These are phyloP conservation scores for Trissolcus japonicus DNA, from an alignment of 2,888 invertebrate genomes.

Conservation along the genomic window DNA sequence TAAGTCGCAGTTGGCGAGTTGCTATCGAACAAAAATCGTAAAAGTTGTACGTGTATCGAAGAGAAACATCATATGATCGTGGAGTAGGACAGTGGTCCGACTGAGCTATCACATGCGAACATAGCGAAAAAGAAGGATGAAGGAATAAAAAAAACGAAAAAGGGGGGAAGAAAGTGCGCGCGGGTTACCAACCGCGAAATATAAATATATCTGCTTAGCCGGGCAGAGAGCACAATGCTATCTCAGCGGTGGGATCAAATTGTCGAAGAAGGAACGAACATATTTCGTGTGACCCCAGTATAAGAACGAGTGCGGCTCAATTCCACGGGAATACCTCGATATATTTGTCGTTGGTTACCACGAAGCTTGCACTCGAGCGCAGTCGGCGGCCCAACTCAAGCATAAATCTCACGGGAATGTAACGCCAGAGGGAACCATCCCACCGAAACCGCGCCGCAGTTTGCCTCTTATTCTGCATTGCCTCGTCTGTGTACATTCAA, in stretches of 20 bases:
- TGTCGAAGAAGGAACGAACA: slow-evolving; percentile 73
- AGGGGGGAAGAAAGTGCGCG: slow-evolving; percentile 28
- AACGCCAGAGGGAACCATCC: slow-evolving; percentile 56
- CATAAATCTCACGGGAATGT: slow-evolving; percentile 69
- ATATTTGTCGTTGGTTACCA: slow-evolving; percentile 70
- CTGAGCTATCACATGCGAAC: slow-evolving; percentile 44
- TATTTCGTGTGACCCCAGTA: slow-evolving; percentile 72
- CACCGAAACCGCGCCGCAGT: slow-evolving; percentile 23
- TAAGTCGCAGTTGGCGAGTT: slow-evolving; percentile 25
- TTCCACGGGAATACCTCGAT: slow-evolving; percentile 73
- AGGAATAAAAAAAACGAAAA: slow-evolving; percentile 2
- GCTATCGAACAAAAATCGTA: slow-evolving; percentile 47
- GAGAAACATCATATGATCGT: slow-evolving; percentile 46
- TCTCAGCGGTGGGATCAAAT: slow-evolving; percentile 72
- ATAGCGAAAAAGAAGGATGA: slow-evolving; percentile 11
- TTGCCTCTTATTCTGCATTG: slow-evolving; percentile 48
- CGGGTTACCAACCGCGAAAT: slow-evolving; percentile 62
- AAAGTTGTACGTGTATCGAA: slow-evolving; percentile 44
- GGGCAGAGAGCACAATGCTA: slow-evolving; percentile 70
- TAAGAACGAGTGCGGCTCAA: slow-evolving; percentile 68
- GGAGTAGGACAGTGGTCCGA: slow-evolving; percentile 54
- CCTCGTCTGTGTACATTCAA: slow-evolving; percentile 48
- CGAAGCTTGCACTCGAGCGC: slow-evolving; percentile 58
- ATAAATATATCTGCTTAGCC: slow-evolving; percentile 69
- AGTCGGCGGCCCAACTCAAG: slow-evolving; percentile 53